Conservation (phyloP, 2,113 vertebrate species). For the Myotis lucifugus region DNA sequence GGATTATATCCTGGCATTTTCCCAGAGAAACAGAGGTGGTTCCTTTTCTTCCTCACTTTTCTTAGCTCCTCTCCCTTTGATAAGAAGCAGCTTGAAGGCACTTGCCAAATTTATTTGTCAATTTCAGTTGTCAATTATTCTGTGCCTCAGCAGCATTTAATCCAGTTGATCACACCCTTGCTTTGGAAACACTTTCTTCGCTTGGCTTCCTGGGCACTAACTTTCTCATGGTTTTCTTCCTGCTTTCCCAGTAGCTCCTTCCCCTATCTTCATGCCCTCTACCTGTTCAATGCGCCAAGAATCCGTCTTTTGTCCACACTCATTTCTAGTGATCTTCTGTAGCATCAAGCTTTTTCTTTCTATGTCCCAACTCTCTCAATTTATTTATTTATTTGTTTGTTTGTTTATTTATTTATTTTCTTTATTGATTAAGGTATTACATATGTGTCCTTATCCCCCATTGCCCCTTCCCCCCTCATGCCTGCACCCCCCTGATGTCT, state of each 20-base stretch:
- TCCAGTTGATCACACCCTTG: neutral
- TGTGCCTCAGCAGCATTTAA: neutral
- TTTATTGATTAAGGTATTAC: no score
- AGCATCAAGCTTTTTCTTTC: neutral
- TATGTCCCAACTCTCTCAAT: no score
- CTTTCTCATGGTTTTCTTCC: neutral
- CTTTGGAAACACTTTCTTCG: neutral
- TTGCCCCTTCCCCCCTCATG: no score
- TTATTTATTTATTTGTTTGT: no score
- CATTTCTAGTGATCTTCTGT: conserved; percentile 23
- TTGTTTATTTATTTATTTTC: no score
- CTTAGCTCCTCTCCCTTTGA: neutral
- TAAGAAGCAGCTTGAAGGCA: conserved; percentile 37
- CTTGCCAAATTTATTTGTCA: conserved; percentile 21
- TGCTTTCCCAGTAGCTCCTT: neutral
- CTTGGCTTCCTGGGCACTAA: neutral
- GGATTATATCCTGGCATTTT: neutral
- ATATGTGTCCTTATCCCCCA: no score
- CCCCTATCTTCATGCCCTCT: neutral
- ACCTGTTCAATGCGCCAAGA: neutral
- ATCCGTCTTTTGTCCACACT: neutral
- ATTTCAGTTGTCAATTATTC: conserved; percentile 23
- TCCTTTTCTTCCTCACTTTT: neutral
- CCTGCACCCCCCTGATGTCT: no score
- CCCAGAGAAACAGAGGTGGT: neutral